Conservation (phyloP, 2,797 vertebrate species). For the Clarias fuscus region DNA sequence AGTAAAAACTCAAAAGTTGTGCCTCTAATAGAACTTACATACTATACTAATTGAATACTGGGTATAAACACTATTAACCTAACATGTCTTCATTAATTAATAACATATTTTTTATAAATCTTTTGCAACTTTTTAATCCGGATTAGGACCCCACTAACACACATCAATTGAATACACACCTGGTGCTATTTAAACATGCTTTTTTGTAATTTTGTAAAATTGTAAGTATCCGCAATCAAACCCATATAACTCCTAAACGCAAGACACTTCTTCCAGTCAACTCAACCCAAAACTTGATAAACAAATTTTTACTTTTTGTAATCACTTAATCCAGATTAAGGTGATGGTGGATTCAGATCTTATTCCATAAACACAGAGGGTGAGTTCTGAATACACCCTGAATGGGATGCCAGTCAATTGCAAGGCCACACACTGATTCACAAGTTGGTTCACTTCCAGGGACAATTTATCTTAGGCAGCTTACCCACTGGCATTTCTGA, state of each 20-base stretch:
- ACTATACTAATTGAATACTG: neutral
- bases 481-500: neutral
- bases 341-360: neutral
- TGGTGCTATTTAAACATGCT: neutral
- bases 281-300: neutral
- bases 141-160: neutral
- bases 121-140: neutral
- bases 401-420: neutral
- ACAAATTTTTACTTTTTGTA: neutral
- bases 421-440: neutral
- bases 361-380: neutral
- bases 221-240: neutral
- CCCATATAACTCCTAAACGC: neutral
- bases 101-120: neutral
- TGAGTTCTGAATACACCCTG: neutral
- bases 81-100: too few relatives aligned
- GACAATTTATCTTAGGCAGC: neutral
- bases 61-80: neutral
- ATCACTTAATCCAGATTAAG: neutral
- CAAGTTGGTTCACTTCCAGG: neutral
- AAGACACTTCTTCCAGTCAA: neutral
- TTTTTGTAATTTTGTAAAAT: neutral
- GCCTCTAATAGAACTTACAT: neutral
- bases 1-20: neutral
- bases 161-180: neutral